Evolutionary conservation across 2,888 invertebrate genomes (phyloP), one percentile per base, ranked within the genome.

Genomic region (Mimachlamys varia): DNA sequence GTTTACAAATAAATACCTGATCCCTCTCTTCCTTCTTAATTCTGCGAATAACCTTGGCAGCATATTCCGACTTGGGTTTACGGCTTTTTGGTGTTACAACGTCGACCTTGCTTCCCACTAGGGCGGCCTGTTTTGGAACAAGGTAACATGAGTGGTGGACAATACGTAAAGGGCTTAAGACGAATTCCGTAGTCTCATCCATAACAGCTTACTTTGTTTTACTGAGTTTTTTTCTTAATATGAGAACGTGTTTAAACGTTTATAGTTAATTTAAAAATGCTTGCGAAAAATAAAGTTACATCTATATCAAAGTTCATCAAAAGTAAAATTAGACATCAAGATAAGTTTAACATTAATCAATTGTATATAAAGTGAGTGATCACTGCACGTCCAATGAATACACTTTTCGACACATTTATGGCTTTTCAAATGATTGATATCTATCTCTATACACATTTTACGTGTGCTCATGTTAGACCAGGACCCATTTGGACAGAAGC

Each of bases 31-130:
- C 76, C 76, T 76, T 76, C 76, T 7, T 90, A 62, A 92, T 90
- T 90, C 92, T 90, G 62, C 94, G 92, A 89, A 94, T 89, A 58
- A 89, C 90, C 58, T 50, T 89, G 92, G 91, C 92, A 91, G 95
- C 95, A 92, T 93, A 95, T 92, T 92, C 91, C 90, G 95, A 95
- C 89, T 91, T 94, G 90, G 95, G 95, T 90, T 91, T 93, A 88
- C 93, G 93, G 88, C 92, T 93, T 88, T 92, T 91, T 55, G 94
- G 94, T 49, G 93, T 92, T 50, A 93, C 92, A 55, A 94, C 92
- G 58, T 95, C 95, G 91, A 95, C 93, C 92, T 94, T 95, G 93
- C 94, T 95, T 92, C 94, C 95, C 93, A 95, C 94, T 91, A 95
- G 94, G 49, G 95, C 95, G 91, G 95, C 95, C 95, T 95, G 94